Evolutionary conservation across 1,140 invertebrate genomes (phyloP).

Genomic region (Micrasema minimum): DNA sequence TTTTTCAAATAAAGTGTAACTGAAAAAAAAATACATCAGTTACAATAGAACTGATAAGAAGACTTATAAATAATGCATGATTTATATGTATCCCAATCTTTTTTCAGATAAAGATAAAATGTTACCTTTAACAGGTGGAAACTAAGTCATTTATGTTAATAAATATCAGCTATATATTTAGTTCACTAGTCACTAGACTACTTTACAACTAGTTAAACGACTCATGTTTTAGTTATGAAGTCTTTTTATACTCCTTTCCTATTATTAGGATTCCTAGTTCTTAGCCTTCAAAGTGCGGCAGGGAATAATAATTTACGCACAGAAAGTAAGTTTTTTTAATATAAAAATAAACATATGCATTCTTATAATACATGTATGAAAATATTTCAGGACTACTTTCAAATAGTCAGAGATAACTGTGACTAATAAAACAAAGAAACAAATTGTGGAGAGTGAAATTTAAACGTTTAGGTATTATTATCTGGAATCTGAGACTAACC

Average conservation of each 20-base stretch:
- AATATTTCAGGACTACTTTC: no score
- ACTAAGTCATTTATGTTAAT: background rate
- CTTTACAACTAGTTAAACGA: constrained; percentile 3
- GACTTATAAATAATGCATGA: constrained; percentile 36
- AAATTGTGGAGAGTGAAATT: no score
- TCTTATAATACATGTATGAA: no score
- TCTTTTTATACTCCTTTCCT: constrained; percentile 13
- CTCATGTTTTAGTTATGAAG: constrained; percentile 21
- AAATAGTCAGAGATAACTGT: no score
- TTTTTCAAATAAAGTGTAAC: no score
- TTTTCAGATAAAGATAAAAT: constrained; percentile 34
- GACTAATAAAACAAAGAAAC: no score
- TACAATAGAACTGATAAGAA: constrained; percentile 17
- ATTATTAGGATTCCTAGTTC: constrained; percentile 6
- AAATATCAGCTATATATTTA: constrained; percentile 26
- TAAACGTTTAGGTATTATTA: no score
- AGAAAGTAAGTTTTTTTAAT: constrained; percentile 30
- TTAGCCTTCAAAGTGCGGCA: constrained; percentile 14
- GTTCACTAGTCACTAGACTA: constrained; percentile 2
- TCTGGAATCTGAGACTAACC: no score
- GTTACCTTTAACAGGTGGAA: constrained; percentile 28
- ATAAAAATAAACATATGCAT: background rate
- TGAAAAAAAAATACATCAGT: background rate
- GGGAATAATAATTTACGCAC: constrained; percentile 1
- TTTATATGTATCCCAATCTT: constrained; percentile 30